Percentiles rank a stretch among this genome's conserved stretches.
phyloP scores from a whole-genome alignment of 2,113 vertebrate genomes.

The Burhinus oedicnemus region DNA sequence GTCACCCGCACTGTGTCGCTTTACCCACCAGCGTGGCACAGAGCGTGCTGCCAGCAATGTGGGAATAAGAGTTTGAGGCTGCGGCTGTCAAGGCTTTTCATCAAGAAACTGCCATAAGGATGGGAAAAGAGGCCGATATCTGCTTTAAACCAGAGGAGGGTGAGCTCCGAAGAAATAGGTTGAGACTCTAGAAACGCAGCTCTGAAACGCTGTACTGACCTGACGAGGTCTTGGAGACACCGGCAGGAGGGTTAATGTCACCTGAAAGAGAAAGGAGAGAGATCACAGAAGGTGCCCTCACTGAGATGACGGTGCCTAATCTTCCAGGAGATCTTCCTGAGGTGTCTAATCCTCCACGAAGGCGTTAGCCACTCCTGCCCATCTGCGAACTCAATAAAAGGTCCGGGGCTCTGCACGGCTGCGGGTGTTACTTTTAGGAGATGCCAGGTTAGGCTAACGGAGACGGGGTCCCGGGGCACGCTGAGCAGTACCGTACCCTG shows the following conservation, averaged over 20 bases:
- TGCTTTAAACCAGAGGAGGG: not conserved
- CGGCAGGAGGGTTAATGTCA: not conserved
- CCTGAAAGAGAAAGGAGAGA: not conserved
- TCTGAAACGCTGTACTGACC: not conserved
- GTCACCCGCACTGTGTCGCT: not conserved
- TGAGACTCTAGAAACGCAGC: not conserved
- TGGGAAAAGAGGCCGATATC: not conserved
- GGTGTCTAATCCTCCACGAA: not conserved
- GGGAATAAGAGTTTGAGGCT: not conserved
- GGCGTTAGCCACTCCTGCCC: not conserved
- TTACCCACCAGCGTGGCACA: not conserved
- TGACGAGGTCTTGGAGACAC: accelerated
- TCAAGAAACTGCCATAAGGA: not conserved
- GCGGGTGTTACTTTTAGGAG: not conserved
- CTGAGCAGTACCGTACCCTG: not conserved
- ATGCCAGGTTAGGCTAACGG: not conserved
- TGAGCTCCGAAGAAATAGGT: not conserved
- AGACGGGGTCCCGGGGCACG: not conserved
- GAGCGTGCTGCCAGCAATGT: not conserved
- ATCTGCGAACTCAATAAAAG: not conserved
- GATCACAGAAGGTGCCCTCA: not conserved
- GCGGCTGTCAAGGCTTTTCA: not conserved
- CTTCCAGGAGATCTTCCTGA: not conserved
- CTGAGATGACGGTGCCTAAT: not conserved
- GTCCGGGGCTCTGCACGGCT: not conserved